phyloP scores from a whole-genome alignment of 2,797 vertebrate species.

The Orestias chungarensis region DNA sequence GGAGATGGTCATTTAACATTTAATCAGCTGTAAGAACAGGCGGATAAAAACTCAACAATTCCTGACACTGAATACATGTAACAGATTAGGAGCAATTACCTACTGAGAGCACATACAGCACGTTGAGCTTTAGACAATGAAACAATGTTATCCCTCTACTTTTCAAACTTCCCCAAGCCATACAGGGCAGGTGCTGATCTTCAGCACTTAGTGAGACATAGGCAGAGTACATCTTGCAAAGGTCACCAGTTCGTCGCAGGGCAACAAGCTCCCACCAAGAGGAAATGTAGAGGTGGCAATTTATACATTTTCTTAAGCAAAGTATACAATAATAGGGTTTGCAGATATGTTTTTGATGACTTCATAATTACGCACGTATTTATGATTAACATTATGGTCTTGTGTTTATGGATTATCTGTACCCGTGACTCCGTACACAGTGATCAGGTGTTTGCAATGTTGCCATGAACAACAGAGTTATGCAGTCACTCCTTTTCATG shows the following conservation, averaged over 20 bases:
- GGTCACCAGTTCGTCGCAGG: not conserved
- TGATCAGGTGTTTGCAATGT: not conserved
- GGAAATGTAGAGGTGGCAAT: not conserved
- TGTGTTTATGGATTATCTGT: too few species aligned
- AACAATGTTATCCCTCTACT: not conserved
- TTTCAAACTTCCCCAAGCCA: not conserved
- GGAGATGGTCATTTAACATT: slow-evolving; percentile 53
- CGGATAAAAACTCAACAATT: slow-evolving; percentile 32
- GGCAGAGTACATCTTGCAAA: not conserved
- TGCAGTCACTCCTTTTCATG: not conserved
- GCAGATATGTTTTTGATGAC: too few species aligned
- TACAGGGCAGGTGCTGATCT: not conserved
- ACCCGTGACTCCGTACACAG: not conserved
- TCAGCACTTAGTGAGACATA: not conserved
- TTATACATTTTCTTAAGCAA: too few species aligned
- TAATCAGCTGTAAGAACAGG: slow-evolving; percentile 32
- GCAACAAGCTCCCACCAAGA: not conserved
- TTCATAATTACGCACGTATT: too few species aligned
- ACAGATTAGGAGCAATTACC: slow-evolving; percentile 2
- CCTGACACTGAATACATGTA: slow-evolving; percentile 18
- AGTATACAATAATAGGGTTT: too few species aligned
- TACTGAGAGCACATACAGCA: not conserved
- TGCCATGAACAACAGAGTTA: not conserved
- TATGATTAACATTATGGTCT: too few species aligned
- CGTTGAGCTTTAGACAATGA: slow-evolving; percentile 1